Evolutionary conservation across 2,888 invertebrate genomes (phyloP), one percentile per base, ranked within the genome.

Genomic region (Melanargia galathea): DNA sequence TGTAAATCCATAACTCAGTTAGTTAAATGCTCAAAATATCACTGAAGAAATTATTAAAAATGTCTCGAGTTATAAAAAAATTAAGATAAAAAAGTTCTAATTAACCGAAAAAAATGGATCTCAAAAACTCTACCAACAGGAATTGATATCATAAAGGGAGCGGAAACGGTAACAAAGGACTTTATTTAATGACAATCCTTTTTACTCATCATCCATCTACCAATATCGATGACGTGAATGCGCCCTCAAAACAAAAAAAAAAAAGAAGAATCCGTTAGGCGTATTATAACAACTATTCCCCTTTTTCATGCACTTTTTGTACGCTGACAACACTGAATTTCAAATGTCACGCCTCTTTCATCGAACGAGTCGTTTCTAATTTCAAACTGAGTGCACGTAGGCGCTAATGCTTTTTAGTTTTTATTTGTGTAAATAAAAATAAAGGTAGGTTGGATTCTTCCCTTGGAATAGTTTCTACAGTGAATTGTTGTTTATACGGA

Each of bases 321-420:
- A 68, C 66, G 79, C 84, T 85, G 83, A 82, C 85, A 85, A 82
- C 85, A 85, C 76, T 82, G 80, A 82, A 84, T 89, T 89, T 88
- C 81, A 70, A 89, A 84, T 90, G 90, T 90, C 90, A 90, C 90
- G 90, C 86, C 89, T 90, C 83, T 88, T 90, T 88, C 87, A 83
- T 84, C 52, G 64, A 84, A 86, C 82, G 81, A 85, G 81, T 76
- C 66, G 73, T 78, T 82, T 76, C 75, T 81, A 81, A 84, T 84
- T 78, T 69, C 72, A 77, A 79, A 69, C 67, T 51, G 52, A 33
- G 22, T 13, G 46, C 38, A 24, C 38, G 55, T 43, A 18, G 11
- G 2, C 24, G 60, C 45, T 51, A 45, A 51, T 51, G 43, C 35
- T 54, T 54, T 58, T 58, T 58, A 48, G 48, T 52, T 45, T 60